Evolutionary conservation across 37 sponge, comb jelly and placozoan genomes (phyloP).

Genomic region (Eunapius fragilis): DNA sequence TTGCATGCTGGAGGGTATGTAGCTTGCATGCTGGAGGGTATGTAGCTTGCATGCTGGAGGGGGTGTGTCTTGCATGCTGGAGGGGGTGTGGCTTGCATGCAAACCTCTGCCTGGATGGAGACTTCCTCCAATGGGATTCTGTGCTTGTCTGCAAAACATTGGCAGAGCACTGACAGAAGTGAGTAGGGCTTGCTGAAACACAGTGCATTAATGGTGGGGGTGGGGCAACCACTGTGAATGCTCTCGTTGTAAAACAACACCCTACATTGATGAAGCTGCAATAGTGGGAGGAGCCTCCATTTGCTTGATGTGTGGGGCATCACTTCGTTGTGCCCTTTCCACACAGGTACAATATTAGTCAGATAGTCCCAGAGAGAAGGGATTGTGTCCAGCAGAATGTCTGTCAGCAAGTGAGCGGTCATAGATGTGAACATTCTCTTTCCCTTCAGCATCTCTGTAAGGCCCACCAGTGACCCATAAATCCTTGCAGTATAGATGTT

Average conservation of each 20-base stretch:
- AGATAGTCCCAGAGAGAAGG: background rate
- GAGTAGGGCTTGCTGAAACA: slow-evolving; percentile 23
- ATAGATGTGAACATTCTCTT: background rate
- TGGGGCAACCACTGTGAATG: slow-evolving; percentile 2
- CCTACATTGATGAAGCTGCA: slow-evolving; percentile 20
- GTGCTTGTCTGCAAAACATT: slow-evolving; percentile 9
- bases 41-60: too few species aligned
- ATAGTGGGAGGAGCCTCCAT: slow-evolving; percentile 1
- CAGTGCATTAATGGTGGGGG: background rate
- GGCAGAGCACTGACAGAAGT: slow-evolving; percentile 15
- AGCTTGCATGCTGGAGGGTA: too few species aligned
- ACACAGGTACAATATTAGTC: background rate
- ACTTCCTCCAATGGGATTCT: background rate
- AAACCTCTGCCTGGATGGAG: background rate
- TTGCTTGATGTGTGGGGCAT: too few species aligned
- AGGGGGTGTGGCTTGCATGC: background rate
- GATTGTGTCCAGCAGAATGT: background rate
- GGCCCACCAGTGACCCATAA: background rate
- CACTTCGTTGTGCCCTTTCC: background rate
- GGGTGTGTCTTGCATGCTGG: too few species aligned
- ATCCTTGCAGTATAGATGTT: background rate
- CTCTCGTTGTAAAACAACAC: slow-evolving; percentile 2
- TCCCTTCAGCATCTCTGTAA: background rate
- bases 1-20: too few species aligned
- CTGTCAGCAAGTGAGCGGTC: background rate